These are phyloP conservation scores for Spodoptera picta DNA, from an alignment of 2,888 invertebrate species.

Conservation along the genomic window DNA sequence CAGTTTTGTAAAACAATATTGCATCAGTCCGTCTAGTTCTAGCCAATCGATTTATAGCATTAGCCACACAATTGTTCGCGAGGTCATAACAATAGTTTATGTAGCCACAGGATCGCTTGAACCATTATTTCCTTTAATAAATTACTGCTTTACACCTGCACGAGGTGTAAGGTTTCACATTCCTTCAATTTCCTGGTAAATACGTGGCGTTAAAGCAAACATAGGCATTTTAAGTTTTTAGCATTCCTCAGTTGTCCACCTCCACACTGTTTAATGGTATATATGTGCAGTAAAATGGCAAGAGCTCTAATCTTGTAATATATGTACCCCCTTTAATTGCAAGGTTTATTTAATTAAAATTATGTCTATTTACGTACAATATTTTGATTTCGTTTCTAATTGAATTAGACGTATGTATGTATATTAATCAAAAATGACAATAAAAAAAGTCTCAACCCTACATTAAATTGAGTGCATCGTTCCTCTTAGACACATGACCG, in stretches of 20 bases:
- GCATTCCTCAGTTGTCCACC: conserved; percentile 2
- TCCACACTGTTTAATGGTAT: conserved; percentile 5
- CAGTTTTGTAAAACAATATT: conserved; percentile 14
- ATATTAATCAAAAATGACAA: too few relatives aligned
- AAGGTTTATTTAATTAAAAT: too few relatives aligned
- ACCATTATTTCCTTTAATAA: conserved; percentile 54
- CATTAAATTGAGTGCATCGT: too few relatives aligned
- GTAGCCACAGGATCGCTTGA: conserved; percentile 27
- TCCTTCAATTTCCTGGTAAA: conserved; percentile 60
- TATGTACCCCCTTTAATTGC: too few relatives aligned
- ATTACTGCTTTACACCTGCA: conserved; percentile 44
- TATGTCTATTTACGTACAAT: too few relatives aligned
- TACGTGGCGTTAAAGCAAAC: conserved; percentile 58
- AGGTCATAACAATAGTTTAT: conserved; percentile 43
- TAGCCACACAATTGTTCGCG: conserved; percentile 25
- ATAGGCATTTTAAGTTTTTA: conserved; percentile 43
- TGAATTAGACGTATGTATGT: too few relatives aligned
- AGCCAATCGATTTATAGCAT: conserved; percentile 10
- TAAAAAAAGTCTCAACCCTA: too few relatives aligned
- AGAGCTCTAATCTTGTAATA: conserved; percentile 15
- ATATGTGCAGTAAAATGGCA: conserved; percentile 3
- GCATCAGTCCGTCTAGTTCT: conserved; percentile 1
- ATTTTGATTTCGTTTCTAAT: too few relatives aligned
- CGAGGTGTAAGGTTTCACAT: conserved; percentile 57
- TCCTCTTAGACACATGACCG: too few relatives aligned